Base-by-base conservation (phyloP, 2,888 invertebrate species). In the Dusona sp. region DNA sequence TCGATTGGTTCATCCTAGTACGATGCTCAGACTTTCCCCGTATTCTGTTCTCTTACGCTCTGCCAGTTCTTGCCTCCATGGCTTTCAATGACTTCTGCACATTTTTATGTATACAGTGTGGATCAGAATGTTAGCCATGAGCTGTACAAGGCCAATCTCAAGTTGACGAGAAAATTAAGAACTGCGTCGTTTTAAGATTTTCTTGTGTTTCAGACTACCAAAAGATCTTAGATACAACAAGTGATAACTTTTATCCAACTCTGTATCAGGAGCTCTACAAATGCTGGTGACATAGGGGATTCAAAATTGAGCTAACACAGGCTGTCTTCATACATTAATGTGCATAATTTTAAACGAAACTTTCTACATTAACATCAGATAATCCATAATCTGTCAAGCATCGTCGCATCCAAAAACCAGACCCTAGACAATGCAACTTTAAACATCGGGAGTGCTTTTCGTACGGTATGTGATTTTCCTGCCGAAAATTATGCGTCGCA, bases 401-500 rank as follows among this genome's bases (percentile, higher is more conserved):
- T 64, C 73, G 57, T n/a, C 57, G n/a, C n/a, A n/a, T 25, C 29
- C 48, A 13, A 45, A 11, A 16, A 22, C 19, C 25, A 57, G 19
- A 72, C 67, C 6, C 19, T 9, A 22, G 75, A 8, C 36, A 29
- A 57, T 42, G 68, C 67, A 67, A 4, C 64, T 29, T 61, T 61
- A 48, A 74, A 57, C 29, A 74, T 65, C 42, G 79, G 73, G 61
- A 36, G n/a, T 7, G 64, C 70, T 80, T 83, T 72, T 36, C 68
- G 79, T 48, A 61, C 25, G 65, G 48, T 75, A 16, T 72, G 83
- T 83, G 85, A 83, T 83, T 83, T 80, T 78, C 86, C 54, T 45
- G 36, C 25, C 16, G 83, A 77, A 83, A 86, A 83, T 86, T 83
- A 86, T 86, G 86, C 77, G 73, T 80, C 68, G 86, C 80, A 78